Base-by-base conservation (phyloP, 2,888 invertebrate species). In the Rapana venosa region DNA sequence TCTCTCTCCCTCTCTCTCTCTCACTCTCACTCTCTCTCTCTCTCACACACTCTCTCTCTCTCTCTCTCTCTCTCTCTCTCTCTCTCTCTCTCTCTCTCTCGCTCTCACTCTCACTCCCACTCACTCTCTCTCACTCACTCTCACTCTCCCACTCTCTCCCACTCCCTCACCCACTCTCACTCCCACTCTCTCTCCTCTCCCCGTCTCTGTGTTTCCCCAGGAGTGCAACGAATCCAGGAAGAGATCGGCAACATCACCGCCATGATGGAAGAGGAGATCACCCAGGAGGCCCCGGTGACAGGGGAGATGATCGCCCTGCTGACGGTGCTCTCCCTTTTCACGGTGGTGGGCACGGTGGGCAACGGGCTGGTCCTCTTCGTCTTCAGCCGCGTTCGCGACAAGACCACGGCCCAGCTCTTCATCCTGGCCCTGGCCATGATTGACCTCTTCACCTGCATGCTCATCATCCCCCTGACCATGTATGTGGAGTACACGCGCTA, bases 291-390 rank as follows among this genome's bases (percentile, higher is more conserved):
- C 8, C 88, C 88, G 8, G 85, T 90, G 30, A 90, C 74, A 61
- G 87, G 89, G 56, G 91, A 90, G 88, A 90, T 92, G 74, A 93
- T 94, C 89, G 83, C 91, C 0, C 92, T 94, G 56, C 91, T 93
- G 83, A 88, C 90, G 13, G 92, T 94, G 35, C 92, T 94, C 61
- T 91, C 91, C 15, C 88, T 93, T 22, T 92, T 94, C 88, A 90
- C 92, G 36, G 88, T 94, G 15, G 89, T 94, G 20, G 95, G 95
- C 5, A 93, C 94, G 0, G 91, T 93, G 6, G 95, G 95, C 17
- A 95, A 95, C 90, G 93, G 94, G 5, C 89, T 95, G 58, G 95
- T 94, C 4, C 91, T 94, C 81, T 94, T 94, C 91, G 94, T 95
- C 56, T 95, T 94, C 90, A 92, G 93, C 79, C 90, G 93, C 90